Percentiles rank a stretch among this genome's conserved stretches.
These are phyloP conservation scores for Macrobrachium rosenbergii DNA, from an alignment of 1,140 invertebrate genomes.

Conservation along the genomic window DNA sequence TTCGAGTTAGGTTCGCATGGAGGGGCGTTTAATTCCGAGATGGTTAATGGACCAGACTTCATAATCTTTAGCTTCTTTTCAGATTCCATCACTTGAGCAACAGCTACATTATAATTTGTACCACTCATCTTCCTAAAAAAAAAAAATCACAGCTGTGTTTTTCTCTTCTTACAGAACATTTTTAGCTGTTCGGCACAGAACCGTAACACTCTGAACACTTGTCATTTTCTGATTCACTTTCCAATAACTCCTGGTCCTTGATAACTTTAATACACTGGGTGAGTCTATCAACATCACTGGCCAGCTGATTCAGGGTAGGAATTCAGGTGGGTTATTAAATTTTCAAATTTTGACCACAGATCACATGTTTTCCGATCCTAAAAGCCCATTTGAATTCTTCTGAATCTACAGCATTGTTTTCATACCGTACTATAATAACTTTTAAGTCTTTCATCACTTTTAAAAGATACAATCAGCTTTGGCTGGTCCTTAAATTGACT, in stretches of 20 bases:
- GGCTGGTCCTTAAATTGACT: constrained; percentile 12
- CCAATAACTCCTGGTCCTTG: background rate
- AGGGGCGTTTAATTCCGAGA: too few species aligned
- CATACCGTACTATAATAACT: constrained; percentile 4
- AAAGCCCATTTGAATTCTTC: background rate
- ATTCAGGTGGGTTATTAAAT: constrained; percentile 3
- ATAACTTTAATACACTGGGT: background rate
- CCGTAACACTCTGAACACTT: too few species aligned
- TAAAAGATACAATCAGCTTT: constrained; percentile 14
- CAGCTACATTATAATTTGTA: too few species aligned
- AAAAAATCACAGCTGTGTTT: too few species aligned
- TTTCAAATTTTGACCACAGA: constrained; percentile 16
- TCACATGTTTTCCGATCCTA: constrained; percentile 3
- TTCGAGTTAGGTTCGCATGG: too few species aligned
- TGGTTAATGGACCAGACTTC: too few species aligned
- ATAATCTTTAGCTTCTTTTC: too few species aligned
- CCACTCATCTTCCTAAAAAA: too few species aligned
- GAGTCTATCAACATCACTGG: background rate
- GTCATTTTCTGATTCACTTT: background rate
- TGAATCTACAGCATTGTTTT: background rate
- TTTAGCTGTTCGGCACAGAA: too few species aligned
- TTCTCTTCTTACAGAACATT: too few species aligned
- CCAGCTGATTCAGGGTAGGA: background rate
- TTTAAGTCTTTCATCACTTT: constrained; percentile 15
- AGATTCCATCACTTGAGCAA: too few species aligned